These are phyloP conservation scores for Crenichthys baileyi DNA, from an alignment of 2,797 vertebrate species.

Conservation along the genomic window DNA sequence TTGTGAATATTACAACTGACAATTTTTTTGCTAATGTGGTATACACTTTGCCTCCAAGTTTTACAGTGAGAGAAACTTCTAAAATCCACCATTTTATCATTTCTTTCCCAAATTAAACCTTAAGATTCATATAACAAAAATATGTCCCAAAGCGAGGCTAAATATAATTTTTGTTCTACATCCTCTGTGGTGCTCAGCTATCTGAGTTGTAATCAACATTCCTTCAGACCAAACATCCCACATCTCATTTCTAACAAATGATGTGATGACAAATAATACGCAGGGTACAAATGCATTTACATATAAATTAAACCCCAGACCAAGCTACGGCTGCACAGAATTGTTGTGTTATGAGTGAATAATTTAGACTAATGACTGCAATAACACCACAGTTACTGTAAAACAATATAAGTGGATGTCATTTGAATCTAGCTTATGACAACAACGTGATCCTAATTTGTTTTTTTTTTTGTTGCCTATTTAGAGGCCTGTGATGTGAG, in stretches of 20 bases:
- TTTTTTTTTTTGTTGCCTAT: slow-evolving; percentile 28
- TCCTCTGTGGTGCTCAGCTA: slow-evolving; percentile 41
- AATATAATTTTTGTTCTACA: slow-evolving; percentile 33
- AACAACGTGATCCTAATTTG: slow-evolving; percentile 41
- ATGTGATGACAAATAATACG: slow-evolving; percentile 74
- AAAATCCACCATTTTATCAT: background rate
- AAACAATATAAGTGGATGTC: slow-evolving; percentile 61
- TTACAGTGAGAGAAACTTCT: background rate
- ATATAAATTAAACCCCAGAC: slow-evolving; percentile 77
- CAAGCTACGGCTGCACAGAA: slow-evolving; percentile 36
- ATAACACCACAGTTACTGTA: slow-evolving; percentile 65
- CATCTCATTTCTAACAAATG: slow-evolving; percentile 67
- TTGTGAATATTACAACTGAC: background rate
- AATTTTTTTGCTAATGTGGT: background rate
- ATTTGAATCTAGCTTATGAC: slow-evolving; percentile 50
- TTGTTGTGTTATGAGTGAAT: slow-evolving; percentile 64
- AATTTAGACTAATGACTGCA: slow-evolving; percentile 74
- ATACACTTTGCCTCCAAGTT: too few relatives aligned
- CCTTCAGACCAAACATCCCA: slow-evolving; percentile 54
- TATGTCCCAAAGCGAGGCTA: background rate
- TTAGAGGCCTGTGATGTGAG: slow-evolving; percentile 22
- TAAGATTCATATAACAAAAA: background rate
- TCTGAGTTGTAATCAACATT: slow-evolving; percentile 59
- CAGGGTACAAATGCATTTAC: slow-evolving; percentile 71
- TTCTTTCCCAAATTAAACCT: background rate